Conservation (phyloP, 1,140 invertebrate species). For the Aphaenogaster rudis region DNA sequence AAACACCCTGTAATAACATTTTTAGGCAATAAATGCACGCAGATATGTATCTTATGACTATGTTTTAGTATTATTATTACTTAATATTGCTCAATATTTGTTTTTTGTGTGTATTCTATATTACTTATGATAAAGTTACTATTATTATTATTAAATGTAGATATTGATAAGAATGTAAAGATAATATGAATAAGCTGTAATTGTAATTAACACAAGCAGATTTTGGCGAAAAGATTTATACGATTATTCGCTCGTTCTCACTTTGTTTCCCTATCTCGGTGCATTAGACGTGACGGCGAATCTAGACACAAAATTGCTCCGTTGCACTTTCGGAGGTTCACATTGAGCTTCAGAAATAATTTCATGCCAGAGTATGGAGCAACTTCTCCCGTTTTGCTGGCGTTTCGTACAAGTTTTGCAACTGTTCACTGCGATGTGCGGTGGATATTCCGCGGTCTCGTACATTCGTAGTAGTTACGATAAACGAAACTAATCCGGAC, state of each 20-base stretch:
- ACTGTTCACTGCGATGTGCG: slow-evolving; percentile 31
- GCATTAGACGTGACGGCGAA: slow-evolving; percentile 40
- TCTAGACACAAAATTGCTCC: slow-evolving; percentile 45
- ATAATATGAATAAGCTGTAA: background rate
- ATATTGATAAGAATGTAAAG: background rate
- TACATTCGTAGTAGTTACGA: slow-evolving; percentile 29
- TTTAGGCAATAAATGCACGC: background rate
- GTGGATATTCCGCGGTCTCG: slow-evolving; percentile 14
- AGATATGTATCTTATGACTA: background rate
- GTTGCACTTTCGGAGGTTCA: slow-evolving; percentile 42
- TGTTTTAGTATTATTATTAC: background rate
- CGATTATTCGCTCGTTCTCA: background rate
- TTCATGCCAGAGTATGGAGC: slow-evolving; percentile 24
- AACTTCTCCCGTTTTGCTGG: slow-evolving; percentile 52
- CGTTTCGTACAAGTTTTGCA: slow-evolving; percentile 39
- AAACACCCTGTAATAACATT: background rate
- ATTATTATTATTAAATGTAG: background rate
- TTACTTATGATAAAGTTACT: background rate
- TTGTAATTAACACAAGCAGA: slow-evolving; percentile 37
- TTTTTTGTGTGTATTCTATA: background rate
- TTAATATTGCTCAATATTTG: background rate
- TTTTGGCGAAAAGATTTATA: slow-evolving; percentile 19
- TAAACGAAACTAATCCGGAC: slow-evolving; percentile 31
- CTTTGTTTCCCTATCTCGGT: slow-evolving; percentile 14
- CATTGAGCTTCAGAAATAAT: slow-evolving; percentile 68